phyloP scores from a whole-genome alignment of 2,797 vertebrate species.

The Tadarida brasiliensis region DNA sequence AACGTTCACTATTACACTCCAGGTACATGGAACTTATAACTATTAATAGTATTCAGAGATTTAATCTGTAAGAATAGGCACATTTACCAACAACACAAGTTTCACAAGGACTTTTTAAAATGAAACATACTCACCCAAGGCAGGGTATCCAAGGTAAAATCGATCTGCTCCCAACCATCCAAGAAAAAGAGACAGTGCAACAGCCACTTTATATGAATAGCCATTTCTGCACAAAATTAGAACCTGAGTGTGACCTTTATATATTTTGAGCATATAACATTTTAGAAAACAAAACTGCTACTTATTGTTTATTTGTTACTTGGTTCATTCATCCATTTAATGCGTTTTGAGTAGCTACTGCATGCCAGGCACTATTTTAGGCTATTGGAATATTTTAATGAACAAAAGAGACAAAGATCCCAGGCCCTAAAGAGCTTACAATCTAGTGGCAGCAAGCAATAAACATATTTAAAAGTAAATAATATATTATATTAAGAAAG shows the following conservation, averaged over 20 bases:
- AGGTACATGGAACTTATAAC: neutral
- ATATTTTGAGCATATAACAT: slow-evolving; percentile 12
- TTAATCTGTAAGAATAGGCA: slow-evolving; percentile 14
- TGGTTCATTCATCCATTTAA: slow-evolving; percentile 14
- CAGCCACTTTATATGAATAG: slow-evolving; percentile 98
- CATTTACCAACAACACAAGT: slow-evolving; percentile 1
- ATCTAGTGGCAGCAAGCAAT: slow-evolving; percentile 7
- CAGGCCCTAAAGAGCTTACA: neutral
- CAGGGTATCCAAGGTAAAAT: slow-evolving; percentile 98
- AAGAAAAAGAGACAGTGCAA: slow-evolving; percentile 97
- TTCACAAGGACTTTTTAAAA: neutral
- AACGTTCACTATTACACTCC: neutral
- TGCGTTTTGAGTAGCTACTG: neutral
- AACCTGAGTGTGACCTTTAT: slow-evolving; percentile 76
- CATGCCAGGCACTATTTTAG: neutral
- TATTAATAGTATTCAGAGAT: neutral
- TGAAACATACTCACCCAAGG: slow-evolving; percentile 92
- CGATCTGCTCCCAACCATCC: slow-evolving; percentile 98
- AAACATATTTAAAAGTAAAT: slow-evolving; percentile 38
- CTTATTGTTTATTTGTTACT: neutral
- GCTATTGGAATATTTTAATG: neutral
- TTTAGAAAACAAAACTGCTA: slow-evolving; percentile 25
- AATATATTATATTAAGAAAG: slow-evolving; percentile 15
- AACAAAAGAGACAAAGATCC: slow-evolving; percentile 30
- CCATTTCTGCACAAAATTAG: slow-evolving; percentile 91